Conservation (phyloP, 2,797 vertebrate species). For the Xiphorhynchus erythropygius region DNA sequence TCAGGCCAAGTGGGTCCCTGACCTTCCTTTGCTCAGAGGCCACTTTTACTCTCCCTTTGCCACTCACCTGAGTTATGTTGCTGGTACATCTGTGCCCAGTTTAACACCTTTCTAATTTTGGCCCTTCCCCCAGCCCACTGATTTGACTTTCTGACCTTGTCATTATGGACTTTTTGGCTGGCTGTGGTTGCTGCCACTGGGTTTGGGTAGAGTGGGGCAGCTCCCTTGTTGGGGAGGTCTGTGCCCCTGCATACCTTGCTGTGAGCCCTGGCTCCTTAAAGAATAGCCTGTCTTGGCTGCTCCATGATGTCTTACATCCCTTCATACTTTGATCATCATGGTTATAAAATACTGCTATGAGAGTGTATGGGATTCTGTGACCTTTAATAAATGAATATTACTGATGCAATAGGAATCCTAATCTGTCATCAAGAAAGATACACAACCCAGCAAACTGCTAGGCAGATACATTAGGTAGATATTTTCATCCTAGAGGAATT, state of each 20-base stretch:
- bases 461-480: background rate
- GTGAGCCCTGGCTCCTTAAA: background rate
- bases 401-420: background rate
- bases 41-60: background rate
- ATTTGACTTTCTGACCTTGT: background rate
- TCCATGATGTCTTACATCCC: background rate
- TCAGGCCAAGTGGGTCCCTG: accelerated
- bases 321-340: background rate
- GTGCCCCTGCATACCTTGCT: background rate
- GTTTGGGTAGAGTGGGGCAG: background rate
- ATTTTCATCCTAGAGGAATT: background rate
- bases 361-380: background rate
- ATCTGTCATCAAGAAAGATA: background rate
- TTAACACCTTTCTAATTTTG: background rate
- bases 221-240: background rate
- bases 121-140: background rate
- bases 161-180: background rate
- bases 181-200: background rate
- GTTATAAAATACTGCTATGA: background rate
- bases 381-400: background rate
- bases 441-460: background rate
- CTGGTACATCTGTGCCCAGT: background rate
- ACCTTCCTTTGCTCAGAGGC: background rate
- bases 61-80: background rate
- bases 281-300: background rate